Base-by-base conservation (phyloP, 1,140 invertebrate species). In the Drosophila kurseongensis region DNA sequence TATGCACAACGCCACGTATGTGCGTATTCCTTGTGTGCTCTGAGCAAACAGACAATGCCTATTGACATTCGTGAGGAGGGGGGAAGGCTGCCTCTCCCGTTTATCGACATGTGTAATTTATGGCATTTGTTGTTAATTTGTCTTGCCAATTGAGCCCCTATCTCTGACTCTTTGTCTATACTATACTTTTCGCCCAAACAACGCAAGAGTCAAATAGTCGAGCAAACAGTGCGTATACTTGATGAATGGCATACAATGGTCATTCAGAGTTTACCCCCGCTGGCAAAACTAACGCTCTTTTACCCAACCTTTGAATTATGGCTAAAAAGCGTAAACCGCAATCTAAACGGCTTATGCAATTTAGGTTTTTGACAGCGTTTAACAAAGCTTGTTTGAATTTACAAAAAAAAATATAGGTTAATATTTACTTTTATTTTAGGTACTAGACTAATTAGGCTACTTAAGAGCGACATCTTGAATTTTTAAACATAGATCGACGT, bases 91-190 rank as follows among this genome's bases (percentile, higher is more conserved):
- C 1, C 27, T 44, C 50, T 67, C 63, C 40, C 69, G 57, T 60
- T 78, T 78, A 81, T 85, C 68, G 82, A 78, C 54, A 74, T 78
- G 48, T 78, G 78, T 81, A 69, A 85, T 85, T 85, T 85, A 85
- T 85, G 82, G 82, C 78, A 86, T 86, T 85, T 81, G 81, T 78
- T 85, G 81, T 86, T 85, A 78, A 85, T 85, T 86, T 85, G 81
- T 81, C 81, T 75, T 85, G 72, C 72, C 72, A 59, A 68, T 68
- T 32, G 80, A 61, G 58, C 71, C 56, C 32, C 61, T 45, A 58
- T 55, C 56, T 47, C 9, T 12, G 50, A 42, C 36, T 48, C 65
- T 57, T 42, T 40, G 50, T 57, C 51, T 8, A 7, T 32, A 41
- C 40, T 58, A 71, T 72, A 58, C 44, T 71, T 71, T 71, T 71